Percentiles rank a stretch among this genome's conserved stretches.
These are phyloP conservation scores for Monopis laevigella DNA, from an alignment of 2,888 invertebrate genomes.

Conservation along the genomic window DNA sequence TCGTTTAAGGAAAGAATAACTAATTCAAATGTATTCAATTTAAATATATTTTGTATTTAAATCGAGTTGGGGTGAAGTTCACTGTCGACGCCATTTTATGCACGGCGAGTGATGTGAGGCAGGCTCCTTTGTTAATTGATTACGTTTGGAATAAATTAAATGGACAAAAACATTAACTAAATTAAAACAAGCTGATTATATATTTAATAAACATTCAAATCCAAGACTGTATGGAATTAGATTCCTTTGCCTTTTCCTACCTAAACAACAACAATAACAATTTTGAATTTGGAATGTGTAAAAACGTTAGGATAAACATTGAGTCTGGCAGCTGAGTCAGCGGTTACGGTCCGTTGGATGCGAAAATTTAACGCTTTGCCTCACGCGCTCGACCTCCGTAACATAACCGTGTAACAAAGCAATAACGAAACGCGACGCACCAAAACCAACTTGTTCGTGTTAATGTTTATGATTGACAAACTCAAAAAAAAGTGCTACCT, in stretches of 20 bases:
- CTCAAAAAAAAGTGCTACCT: no score
- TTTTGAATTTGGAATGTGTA: conserved; percentile 37
- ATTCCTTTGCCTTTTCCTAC: no score
- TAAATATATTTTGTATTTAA: conserved; percentile 51
- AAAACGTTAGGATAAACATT: conserved; percentile 39
- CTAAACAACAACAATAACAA: no score
- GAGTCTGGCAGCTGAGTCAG: conserved; percentile 38
- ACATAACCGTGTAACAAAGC: no score
- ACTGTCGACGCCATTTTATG: conserved; percentile 33
- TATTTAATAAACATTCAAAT: no score
- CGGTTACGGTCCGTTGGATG: conserved; percentile 49
- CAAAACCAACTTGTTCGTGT: no score
- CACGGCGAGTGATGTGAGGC: not conserved
- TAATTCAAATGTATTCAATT: conserved; percentile 7
- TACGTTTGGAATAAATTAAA: conserved; percentile 2
- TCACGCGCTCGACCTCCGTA: conserved; percentile 23
- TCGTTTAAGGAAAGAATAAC: conserved; percentile 7
- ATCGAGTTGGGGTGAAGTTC: conserved; percentile 58
- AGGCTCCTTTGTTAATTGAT: conserved; percentile 8
- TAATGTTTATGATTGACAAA: no score
- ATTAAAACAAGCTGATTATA: not conserved
- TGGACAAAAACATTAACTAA: not conserved
- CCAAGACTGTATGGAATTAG: no score
- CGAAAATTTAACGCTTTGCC: conserved; percentile 48
- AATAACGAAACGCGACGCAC: no score